Base-by-base conservation (phyloP, 2,888 invertebrate genomes). In the Enchytraeus crypticus region DNA sequence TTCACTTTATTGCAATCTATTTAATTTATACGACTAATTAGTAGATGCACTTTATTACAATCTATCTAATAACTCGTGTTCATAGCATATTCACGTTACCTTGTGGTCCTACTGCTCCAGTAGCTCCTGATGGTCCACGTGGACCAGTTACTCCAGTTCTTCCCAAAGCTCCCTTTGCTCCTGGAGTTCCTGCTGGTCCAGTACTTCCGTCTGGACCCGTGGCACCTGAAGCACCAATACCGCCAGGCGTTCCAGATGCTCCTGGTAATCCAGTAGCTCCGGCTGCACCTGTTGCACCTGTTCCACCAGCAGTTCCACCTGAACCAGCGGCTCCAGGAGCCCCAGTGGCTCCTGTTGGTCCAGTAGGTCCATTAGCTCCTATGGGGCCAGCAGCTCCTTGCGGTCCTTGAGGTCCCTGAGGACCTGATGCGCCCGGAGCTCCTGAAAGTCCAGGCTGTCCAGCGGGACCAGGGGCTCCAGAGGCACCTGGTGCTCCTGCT, bases 171-270 rank as follows among this genome's bases (percentile, higher is more conserved):
- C 53, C 53, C 11, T 30, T 11, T 26, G 1, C 53, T 26, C 53
- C 53, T 51, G 5, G 30, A 51, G 3, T 30, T n/a, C 53, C 53
- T 14, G 27, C 0, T 32, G 53, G n/a, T 11, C 53, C 53, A 32
- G 32, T 30, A 51, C 33, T 33, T 51, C 53, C 53, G 33, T 29
- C 32, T 21, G 18, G 32, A 32, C 65, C 65, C 21, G 57, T 18
- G 45, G 47, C 3, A n/a, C 64, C 64, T 30, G 47, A 3, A 26
- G 34, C 11, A 4, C 57, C 57, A 27, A 46, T 46, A 18, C 11
- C 21, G 5, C 57, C 57, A 51, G 53, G 32, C 30, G 53, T 21
- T 3, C 53, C 53, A 26, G 53, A 2, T 51, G 53, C 33, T 32
- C 53, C 53, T 32, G 53, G 26, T 32, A 32, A 30, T 21, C 53